Percentiles rank a stretch among this genome's conserved stretches.
These are phyloP conservation scores for Chaitophorus viminalis DNA, from an alignment of 2,888 invertebrate genomes.

Conservation along the genomic window DNA sequence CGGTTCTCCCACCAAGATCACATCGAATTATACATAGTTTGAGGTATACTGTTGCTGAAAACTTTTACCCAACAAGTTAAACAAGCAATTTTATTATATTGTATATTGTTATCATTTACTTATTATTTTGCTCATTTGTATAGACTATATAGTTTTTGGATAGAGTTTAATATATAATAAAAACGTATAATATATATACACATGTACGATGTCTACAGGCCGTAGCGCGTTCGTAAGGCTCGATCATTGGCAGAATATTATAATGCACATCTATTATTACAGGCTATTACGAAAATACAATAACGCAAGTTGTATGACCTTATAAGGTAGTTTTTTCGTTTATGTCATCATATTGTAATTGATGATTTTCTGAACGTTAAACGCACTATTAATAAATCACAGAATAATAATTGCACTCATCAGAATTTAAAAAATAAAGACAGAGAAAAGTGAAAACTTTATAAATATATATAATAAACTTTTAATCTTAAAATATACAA, in stretches of 20 bases:
- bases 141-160: too few species aligned
- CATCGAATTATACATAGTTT: too few species aligned
- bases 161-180: too few species aligned
- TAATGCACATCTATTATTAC: background rate
- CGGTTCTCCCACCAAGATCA: too few species aligned
- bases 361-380: conserved; percentile 7
- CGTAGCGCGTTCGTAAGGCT: background rate
- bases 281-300: background rate
- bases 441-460: background rate
- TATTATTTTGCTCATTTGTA: too few species aligned
- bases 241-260: conserved; percentile 13
- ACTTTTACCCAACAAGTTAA: too few species aligned
- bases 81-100: too few species aligned
- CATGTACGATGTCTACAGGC: background rate
- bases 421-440: background rate
- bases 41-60: too few species aligned
- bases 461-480: too few species aligned
- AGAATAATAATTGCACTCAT: conserved; percentile 14
- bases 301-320: background rate
- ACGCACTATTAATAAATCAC: conserved; percentile 28
- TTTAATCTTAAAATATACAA: too few species aligned
- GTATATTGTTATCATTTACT: too few species aligned
- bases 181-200: too few species aligned
- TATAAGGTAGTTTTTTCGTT: background rate
- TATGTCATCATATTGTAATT: conserved; percentile 24